Percentiles rank a stretch among this genome's conserved stretches.
Evolutionary conservation across 2,113 vertebrate species (phyloP).

Genomic region (Haemorhous mexicanus): DNA sequence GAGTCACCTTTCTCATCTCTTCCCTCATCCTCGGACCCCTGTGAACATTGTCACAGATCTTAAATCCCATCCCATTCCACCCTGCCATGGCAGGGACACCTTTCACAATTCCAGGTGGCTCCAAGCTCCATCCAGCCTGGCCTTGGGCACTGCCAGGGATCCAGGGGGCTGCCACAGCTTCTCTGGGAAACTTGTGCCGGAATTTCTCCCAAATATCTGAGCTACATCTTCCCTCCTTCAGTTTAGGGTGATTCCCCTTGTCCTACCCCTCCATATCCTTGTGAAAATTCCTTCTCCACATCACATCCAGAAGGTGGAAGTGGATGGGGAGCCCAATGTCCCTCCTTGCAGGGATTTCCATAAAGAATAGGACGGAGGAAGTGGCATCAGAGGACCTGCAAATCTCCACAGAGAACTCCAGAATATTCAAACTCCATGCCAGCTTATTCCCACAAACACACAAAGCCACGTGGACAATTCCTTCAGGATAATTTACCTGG

Average conservation of each 20-base stretch:
- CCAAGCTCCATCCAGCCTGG: rapidly evolving
- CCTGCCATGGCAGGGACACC: not conserved
- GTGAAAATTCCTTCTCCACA: not conserved
- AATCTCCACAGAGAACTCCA: not conserved
- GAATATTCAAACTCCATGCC: not conserved
- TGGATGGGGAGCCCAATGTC: not conserved
- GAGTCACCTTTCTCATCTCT: no score
- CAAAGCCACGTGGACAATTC: rapidly evolving
- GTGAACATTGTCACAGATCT: no score
- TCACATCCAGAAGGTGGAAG: not conserved
- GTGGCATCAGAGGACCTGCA: not conserved
- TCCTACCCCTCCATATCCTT: rapidly evolving
- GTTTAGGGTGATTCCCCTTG: not conserved
- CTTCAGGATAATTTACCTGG: not conserved
- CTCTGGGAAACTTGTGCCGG: not conserved
- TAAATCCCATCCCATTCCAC: not conserved
- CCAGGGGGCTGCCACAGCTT: not conserved
- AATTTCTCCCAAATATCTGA: not conserved
- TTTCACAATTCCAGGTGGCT: rapidly evolving
- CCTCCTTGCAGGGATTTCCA: not conserved
- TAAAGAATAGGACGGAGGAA: not conserved
- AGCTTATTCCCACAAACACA: not conserved
- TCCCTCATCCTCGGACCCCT: no score
- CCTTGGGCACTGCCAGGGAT: not conserved
- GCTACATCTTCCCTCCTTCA: not conserved